Percentiles rank a stretch among this genome's conserved stretches.
These are phyloP conservation scores for Thysanoteuthis rhombus DNA, from an alignment of 2,888 invertebrate species.

Conservation along the genomic window DNA sequence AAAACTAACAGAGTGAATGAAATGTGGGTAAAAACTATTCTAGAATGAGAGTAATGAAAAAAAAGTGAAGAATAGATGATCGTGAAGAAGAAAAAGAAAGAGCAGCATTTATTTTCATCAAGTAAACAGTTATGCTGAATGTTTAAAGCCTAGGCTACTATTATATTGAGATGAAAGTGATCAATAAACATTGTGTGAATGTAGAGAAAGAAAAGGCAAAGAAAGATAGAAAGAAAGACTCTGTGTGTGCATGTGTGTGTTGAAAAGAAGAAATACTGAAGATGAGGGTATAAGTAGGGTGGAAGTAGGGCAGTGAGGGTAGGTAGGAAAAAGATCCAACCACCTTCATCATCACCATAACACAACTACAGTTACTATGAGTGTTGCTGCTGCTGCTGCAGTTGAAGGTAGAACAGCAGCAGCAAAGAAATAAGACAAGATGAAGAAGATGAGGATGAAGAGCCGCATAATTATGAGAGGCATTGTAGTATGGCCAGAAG, in stretches of 20 bases:
- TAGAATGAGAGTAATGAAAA: not conserved
- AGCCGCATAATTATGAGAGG: constrained; percentile 20
- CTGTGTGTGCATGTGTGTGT: not conserved
- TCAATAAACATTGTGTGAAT: constrained; percentile 15
- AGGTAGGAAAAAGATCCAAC: not conserved
- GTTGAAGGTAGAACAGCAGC: not conserved
- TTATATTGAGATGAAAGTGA: constrained; percentile 20
- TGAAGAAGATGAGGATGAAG: constrained; percentile 16
- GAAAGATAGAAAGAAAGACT: not conserved
- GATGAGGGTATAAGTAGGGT: not conserved
- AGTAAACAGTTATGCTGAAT: constrained; percentile 15
- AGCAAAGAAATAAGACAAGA: constrained; percentile 15
- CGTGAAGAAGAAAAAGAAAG: not conserved
- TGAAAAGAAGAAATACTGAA: not conserved
- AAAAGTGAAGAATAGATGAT: not conserved
- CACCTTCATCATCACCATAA: not conserved
- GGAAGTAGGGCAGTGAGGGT: not conserved
- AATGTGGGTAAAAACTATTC: not conserved
- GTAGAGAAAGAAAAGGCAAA: not conserved
- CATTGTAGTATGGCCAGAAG: not conserved
- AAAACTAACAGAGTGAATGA: not conserved
- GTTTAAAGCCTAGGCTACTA: constrained; percentile 18
- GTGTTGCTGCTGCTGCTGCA: constrained; percentile 21
- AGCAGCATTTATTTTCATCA: constrained; percentile 14
- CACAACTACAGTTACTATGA: not conserved